Evolutionary conservation across 92 coral and sea anemone genomes (phyloP).

Genomic region (Palythoa caribaeorum): DNA sequence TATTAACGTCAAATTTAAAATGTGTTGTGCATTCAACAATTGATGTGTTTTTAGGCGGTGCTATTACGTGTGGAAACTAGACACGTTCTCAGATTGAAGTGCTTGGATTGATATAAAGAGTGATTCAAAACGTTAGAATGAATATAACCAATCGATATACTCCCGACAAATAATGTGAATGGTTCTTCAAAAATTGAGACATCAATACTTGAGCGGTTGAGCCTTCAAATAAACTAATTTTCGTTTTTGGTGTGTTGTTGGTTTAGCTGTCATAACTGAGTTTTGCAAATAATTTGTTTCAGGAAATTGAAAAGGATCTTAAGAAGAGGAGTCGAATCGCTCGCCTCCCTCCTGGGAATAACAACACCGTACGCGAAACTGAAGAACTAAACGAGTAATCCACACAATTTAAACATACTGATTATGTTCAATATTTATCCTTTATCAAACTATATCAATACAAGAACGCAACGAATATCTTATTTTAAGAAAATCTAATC

Average conservation of each 20-base stretch:
- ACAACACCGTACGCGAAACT: background rate
- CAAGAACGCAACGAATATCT: background rate
- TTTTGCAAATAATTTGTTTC: background rate
- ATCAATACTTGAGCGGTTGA: background rate
- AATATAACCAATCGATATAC: background rate
- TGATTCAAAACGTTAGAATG: background rate
- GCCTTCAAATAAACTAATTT: no score
- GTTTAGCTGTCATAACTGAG: background rate
- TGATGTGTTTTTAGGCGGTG: no score
- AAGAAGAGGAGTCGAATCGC: conserved; percentile 35
- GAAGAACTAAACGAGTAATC: conserved; percentile 16
- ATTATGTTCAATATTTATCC: background rate
- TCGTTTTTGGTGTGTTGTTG: background rate
- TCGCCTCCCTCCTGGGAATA: background rate
- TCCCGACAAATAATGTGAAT: background rate
- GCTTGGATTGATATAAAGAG: no score
- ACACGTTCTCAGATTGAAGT: no score
- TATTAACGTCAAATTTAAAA: no score
- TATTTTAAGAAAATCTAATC: background rate
- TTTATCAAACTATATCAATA: background rate
- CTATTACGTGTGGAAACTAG: no score
- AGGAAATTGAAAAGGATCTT: conserved; percentile 45
- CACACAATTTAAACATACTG: background rate
- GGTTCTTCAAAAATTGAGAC: no score
- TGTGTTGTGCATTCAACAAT: no score